Evolutionary conservation across 2,888 invertebrate genomes (phyloP), one percentile per base, ranked within the genome.

Genomic region (Aleiodes testaceus): DNA sequence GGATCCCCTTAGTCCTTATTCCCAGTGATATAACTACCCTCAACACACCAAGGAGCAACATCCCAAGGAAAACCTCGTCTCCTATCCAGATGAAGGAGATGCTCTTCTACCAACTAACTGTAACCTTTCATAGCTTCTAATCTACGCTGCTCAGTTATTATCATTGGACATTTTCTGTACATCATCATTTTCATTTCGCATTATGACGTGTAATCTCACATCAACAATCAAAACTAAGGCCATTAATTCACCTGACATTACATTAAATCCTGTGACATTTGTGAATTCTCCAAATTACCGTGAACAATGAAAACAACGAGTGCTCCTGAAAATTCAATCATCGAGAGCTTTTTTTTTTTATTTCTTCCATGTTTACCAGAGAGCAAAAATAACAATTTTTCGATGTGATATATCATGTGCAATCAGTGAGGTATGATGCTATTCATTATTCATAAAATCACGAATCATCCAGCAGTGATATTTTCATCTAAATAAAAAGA

Each of bases 51-150:
- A 55, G 36, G 55, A 30, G 55, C 30, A 55, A 55, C 55, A 55
- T 55, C 55, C 55, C 11, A 36, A 55, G 36, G 55, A 55, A 49
- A 55, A 55, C 55, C 55, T 22, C 36, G 2, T 11, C 36, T 36
- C 9, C 36, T 6, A 36, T 11, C 36, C 11, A 36, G 36, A 36
- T 36, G 36, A 55, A 36, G 30, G 55, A 36, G 55, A 55, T 55
- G 36, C 30, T 55, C 55, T 22, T 30, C 55, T 22, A 36, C 55
- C 30, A 55, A 55, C 55, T 55, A 55, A 55, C 55, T 55, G 30
- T 55, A 55, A 55, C 55, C 55, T 55, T 55, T 55, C 55, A 55
- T 55, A 36, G 55, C 55, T 36, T 55, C 36, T 55, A 55, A 55
- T 55, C 55, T 55, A 12, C 55, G 22, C 5, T 55, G 55, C 36